phyloP scores from a whole-genome alignment of 2,888 invertebrate genomes.

The Tetragonisca angustula region DNA sequence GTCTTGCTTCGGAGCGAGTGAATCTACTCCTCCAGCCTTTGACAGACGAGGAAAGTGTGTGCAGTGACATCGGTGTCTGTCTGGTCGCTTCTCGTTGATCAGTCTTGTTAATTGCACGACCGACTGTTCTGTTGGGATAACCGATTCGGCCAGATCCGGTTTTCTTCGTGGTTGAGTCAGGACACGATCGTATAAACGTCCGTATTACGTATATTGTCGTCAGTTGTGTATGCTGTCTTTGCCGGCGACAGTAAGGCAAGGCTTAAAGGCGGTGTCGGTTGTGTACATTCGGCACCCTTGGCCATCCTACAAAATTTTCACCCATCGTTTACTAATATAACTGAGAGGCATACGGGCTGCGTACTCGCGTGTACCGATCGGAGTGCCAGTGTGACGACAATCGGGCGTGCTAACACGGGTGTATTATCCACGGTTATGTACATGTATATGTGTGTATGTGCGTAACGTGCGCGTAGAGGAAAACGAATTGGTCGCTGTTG shows the following conservation, averaged over 20 bases:
- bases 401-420: slow-evolving; percentile 61
- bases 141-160: slow-evolving; percentile 46
- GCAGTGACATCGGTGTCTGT: slow-evolving; percentile 69
- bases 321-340: slow-evolving; percentile 43
- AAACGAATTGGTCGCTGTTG: slow-evolving; percentile 35
- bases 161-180: slow-evolving; percentile 40
- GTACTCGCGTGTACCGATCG: slow-evolving; percentile 65
- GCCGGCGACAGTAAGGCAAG: slow-evolving; percentile 54
- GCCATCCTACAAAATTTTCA: slow-evolving; percentile 35
- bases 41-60: slow-evolving; percentile 76
- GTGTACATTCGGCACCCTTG: slow-evolving; percentile 46
- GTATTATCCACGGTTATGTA: slow-evolving; percentile 58
- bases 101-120: slow-evolving; percentile 51
- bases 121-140: slow-evolving; percentile 41
- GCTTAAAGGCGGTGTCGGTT: slow-evolving; percentile 65
- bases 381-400: slow-evolving; percentile 68
- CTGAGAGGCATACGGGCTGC: slow-evolving; percentile 45
- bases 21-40: slow-evolving; percentile 74
- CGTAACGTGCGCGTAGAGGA: slow-evolving; percentile 69
- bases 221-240: slow-evolving; percentile 52
- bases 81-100: slow-evolving; percentile 55
- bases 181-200: slow-evolving; percentile 39
- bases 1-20: slow-evolving; percentile 82
- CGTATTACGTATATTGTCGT: slow-evolving; percentile 33
- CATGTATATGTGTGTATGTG: slow-evolving; percentile 56